Evolutionary conservation across 2,888 invertebrate genomes (phyloP).

Genomic region (Thymelicus sylvestris): DNA sequence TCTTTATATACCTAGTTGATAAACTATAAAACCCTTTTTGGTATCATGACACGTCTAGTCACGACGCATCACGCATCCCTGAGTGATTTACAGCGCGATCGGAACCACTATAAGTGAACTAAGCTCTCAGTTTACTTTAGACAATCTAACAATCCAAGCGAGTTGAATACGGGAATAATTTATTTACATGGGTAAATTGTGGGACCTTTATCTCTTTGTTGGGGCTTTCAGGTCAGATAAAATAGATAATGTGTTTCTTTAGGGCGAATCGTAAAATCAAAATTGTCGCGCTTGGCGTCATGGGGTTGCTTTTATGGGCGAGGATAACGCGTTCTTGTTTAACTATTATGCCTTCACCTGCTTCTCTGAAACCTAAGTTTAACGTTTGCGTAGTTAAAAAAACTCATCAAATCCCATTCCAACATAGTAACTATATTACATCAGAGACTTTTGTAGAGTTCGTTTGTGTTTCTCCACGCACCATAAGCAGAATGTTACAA

Average conservation of each 20-base stretch:
- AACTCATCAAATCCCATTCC: no score
- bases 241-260: slow-evolving; percentile 78
- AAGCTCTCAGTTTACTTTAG: slow-evolving; percentile 71
- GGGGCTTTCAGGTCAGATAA: slow-evolving; percentile 76
- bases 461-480: no score
- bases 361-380: background rate
- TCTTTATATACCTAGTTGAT: slow-evolving; percentile 57
- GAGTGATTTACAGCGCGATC: slow-evolving; percentile 73
- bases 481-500: no score
- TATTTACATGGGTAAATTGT: slow-evolving; percentile 77
- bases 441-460: no score
- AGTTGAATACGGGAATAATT: slow-evolving; percentile 72
- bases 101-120: slow-evolving; percentile 57
- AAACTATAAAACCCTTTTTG: slow-evolving; percentile 72
- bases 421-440: no score
- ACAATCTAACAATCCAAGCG: slow-evolving; percentile 69
- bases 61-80: slow-evolving; percentile 46
- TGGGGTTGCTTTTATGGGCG: slow-evolving; percentile 29
- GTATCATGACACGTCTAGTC: slow-evolving; percentile 63
- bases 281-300: slow-evolving; percentile 60
- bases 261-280: slow-evolving; percentile 72
- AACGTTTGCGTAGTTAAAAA: no score
- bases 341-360: slow-evolving; percentile 2
- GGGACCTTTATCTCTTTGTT: slow-evolving; percentile 79
- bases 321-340: background rate